phyloP scores from a whole-genome alignment of 2,113 vertebrate species.

The human region GRCh38 chr12:76898001-76898500 shows the following conservation, averaged over 20 bases:
- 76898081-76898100: neutral
- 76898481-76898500: slow-evolving; percentile 47
- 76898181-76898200: neutral
- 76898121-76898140: neutral
- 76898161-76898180: neutral
- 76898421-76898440: neutral
- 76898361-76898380: slow-evolving; percentile 1
- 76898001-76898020: too few relatives aligned
- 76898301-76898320: neutral
- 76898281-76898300: neutral
- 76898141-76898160: neutral
- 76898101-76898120: neutral
- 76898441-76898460: neutral
- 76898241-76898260: neutral
- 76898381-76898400: slow-evolving; percentile 41
- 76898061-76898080: neutral
- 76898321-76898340: neutral
- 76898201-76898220: neutral
- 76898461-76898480: slow-evolving; percentile 55
- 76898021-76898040: too few relatives aligned
- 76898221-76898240: neutral
- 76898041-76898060: neutral
- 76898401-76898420: neutral
- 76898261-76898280: neutral
- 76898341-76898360: slow-evolving; percentile 23